phyloP scores from a whole-genome alignment of 2,113 vertebrate species.

The Pica pica region DNA sequence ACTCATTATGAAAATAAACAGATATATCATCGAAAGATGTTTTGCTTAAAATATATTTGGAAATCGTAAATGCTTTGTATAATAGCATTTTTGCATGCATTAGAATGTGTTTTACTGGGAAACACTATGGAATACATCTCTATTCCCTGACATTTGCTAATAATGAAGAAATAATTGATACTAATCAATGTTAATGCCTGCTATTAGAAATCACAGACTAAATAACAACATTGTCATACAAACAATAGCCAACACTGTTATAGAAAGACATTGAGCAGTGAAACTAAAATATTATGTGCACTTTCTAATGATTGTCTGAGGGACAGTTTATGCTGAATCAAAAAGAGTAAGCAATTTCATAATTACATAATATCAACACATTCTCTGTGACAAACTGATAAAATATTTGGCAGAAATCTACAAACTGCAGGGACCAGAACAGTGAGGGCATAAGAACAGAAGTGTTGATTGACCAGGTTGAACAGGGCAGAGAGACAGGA shows the following conservation, averaged over 20 bases:
- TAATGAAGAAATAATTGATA: conserved; percentile 1
- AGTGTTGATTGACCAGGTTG: background rate
- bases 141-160: background rate
- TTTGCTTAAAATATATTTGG: background rate
- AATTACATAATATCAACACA: background rate
- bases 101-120: background rate
- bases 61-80: background rate
- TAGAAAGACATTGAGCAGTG: background rate
- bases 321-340: background rate
- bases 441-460: background rate
- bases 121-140: background rate
- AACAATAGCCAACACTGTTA: background rate
- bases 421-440: background rate
- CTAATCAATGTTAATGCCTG: background rate
- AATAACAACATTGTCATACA: background rate
- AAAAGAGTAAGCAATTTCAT: background rate
- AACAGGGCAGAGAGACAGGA: background rate
- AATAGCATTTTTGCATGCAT: background rate
- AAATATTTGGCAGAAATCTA: background rate
- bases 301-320: background rate
- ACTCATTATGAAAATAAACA: background rate
- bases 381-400: background rate
- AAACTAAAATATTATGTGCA: background rate
- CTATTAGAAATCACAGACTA: background rate
- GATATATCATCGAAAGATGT: background rate